A percentile compares a stretch with the other conserved stretches of the same genome.
These are phyloP conservation scores for Trileptium ribeirensis DNA, from an alignment of 2,888 invertebrate species.

Conservation along the genomic window DNA sequence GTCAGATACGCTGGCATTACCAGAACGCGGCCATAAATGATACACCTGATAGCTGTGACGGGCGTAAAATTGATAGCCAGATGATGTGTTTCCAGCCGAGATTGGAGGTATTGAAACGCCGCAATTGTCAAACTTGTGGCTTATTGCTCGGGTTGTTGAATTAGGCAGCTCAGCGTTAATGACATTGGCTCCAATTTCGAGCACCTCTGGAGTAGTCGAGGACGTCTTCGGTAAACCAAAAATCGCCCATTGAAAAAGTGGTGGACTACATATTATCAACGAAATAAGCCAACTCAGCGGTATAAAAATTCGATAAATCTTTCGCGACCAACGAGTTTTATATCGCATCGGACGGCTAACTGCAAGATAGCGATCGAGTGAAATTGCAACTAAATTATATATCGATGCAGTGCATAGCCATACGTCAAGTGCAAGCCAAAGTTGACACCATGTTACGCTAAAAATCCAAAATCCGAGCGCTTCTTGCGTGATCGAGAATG, in stretches of 20 bases:
- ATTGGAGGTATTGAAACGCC: neutral
- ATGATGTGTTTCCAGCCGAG: neutral
- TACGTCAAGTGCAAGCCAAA: conserved; percentile 93
- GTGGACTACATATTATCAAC: neutral
- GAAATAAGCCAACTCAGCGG: neutral
- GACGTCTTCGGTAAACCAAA: too few species aligned
- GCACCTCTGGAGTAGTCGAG: too few species aligned
- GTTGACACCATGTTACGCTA: conserved; percentile 87
- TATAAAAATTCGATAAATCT: neutral
- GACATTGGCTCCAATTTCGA: too few species aligned
- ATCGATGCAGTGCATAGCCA: conserved; percentile 98
- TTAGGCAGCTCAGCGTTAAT: neutral
- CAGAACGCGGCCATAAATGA: neutral
- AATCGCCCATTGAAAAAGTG: neutral
- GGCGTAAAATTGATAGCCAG: neutral
- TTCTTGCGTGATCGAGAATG: conserved; percentile 9
- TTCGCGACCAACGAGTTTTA: conserved; percentile 70
- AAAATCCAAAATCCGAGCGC: conserved; percentile 80
- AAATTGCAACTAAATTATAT: conserved; percentile 88
- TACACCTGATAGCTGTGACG: neutral
- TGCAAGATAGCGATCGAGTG: conserved; percentile 79
- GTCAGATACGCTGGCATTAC: neutral
- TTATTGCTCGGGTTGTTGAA: neutral
- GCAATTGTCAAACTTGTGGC: too few species aligned
- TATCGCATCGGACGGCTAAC: conserved; percentile 92